These are phyloP conservation scores for Drosophila putrida DNA, from an alignment of 2,888 invertebrate genomes.

Conservation along the genomic window DNA sequence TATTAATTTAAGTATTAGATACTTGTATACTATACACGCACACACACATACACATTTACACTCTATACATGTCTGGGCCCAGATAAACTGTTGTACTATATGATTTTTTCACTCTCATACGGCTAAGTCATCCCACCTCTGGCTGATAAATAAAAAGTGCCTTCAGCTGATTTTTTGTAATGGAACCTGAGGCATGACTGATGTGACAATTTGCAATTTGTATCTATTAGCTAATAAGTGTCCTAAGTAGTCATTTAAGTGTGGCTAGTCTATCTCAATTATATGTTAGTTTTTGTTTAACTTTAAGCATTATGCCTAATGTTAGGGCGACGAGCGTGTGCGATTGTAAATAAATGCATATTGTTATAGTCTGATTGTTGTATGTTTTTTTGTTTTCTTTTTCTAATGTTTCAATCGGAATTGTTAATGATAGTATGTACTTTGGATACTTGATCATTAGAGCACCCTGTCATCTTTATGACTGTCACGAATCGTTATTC, in stretches of 20 bases:
- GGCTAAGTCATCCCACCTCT: slow-evolving; percentile 19
- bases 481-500: slow-evolving; percentile 19
- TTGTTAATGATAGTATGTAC: slow-evolving; percentile 41
- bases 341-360: slow-evolving; percentile 60
- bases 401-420: not conserved
- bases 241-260: slow-evolving; percentile 69
- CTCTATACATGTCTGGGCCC: slow-evolving; percentile 25
- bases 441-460: slow-evolving; percentile 5
- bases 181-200: slow-evolving; percentile 61
- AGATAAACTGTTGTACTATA: slow-evolving; percentile 65
- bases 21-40: slow-evolving; percentile 1
- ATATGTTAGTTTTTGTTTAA: slow-evolving; percentile 45
- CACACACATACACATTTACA: slow-evolving; percentile 10
- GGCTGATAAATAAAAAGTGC: slow-evolving; percentile 31
- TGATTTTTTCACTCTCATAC: slow-evolving; percentile 30
- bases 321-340: slow-evolving; percentile 58
- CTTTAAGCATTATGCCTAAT: slow-evolving; percentile 42
- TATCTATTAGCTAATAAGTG: slow-evolving; percentile 58
- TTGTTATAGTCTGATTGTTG: slow-evolving; percentile 38
- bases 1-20: slow-evolving; percentile 43
- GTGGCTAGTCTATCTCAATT: slow-evolving; percentile 75
- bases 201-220: slow-evolving; percentile 66
- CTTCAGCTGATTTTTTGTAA: slow-evolving; percentile 21
- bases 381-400: slow-evolving; percentile 5
- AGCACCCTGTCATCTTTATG: slow-evolving; percentile 25